Evolutionary conservation across 2,113 vertebrate species (phyloP).

Genomic region (Leptodactylus fuscus): DNA sequence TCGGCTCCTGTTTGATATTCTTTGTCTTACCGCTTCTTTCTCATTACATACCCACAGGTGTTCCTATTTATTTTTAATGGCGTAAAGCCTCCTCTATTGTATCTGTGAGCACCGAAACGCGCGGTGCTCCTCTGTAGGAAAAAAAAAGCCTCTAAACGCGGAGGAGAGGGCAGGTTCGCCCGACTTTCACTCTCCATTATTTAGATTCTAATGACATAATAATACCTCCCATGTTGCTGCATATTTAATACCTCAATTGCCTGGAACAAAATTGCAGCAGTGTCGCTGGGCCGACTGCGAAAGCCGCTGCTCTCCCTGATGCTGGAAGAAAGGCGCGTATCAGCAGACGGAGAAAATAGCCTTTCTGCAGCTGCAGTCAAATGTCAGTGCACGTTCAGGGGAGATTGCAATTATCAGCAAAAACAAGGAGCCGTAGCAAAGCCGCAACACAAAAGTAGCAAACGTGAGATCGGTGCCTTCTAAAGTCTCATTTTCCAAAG

Average conservation of each 20-base stretch:
- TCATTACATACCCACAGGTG: constrained; percentile 35
- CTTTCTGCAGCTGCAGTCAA: constrained; percentile 71
- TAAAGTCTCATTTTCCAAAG: constrained; percentile 14
- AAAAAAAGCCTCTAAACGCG: background rate
- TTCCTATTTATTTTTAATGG: constrained; percentile 40
- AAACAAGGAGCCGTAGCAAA: constrained; percentile 62
- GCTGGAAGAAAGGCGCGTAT: constrained; percentile 57
- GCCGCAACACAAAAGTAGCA: constrained; percentile 2
- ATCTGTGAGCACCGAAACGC: background rate
- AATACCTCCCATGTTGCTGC: constrained; percentile 63
- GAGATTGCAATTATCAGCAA: constrained; percentile 64
- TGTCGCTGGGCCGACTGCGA: constrained; percentile 58
- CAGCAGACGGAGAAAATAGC: constrained; percentile 59
- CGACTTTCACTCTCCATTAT: constrained; percentile 71
- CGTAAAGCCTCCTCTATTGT: background rate
- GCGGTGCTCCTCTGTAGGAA: background rate
- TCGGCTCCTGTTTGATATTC: background rate
- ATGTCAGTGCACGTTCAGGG: constrained; percentile 67
- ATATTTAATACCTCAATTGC: constrained; percentile 76
- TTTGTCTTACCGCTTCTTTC: background rate
- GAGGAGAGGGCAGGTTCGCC: background rate
- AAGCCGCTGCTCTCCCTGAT: constrained; percentile 59
- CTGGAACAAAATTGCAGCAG: constrained; percentile 61
- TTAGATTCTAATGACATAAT: constrained; percentile 67
- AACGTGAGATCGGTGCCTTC: background rate